phyloP scores from a whole-genome alignment of 1,140 invertebrate species.

The Physella acuta region DNA sequence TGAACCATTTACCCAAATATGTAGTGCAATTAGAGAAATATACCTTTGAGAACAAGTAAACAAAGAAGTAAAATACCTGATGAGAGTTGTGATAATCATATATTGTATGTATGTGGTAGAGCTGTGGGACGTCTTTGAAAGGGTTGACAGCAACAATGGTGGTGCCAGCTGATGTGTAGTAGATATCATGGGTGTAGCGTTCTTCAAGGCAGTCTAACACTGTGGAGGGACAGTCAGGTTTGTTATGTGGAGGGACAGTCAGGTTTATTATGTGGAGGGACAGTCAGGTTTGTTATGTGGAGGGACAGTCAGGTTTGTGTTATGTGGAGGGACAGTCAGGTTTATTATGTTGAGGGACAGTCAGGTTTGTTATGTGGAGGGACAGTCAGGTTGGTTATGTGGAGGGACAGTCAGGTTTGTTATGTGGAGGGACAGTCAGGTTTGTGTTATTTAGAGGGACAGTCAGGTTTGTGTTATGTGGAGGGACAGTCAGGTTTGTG shows the following conservation, averaged over 20 bases:
- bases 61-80: conserved; percentile 20
- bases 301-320: too few species aligned
- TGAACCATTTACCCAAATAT: neutral
- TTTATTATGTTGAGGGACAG: too few species aligned
- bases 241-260: too few species aligned
- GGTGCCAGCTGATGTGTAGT: conserved; percentile 47
- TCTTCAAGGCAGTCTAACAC: conserved; percentile 40
- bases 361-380: too few species aligned
- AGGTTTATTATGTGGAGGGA: too few species aligned
- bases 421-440: neutral
- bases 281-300: too few species aligned
- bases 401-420: too few species aligned
- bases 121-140: conserved; percentile 36
- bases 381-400: too few species aligned
- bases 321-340: too few species aligned
- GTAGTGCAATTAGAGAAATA: neutral
- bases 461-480: neutral
- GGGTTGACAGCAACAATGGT: conserved; percentile 51
- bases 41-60: neutral
- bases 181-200: conserved; percentile 36
- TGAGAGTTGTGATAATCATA: conserved; percentile 31
- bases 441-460: neutral
- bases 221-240: too few species aligned
- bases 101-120: conserved; percentile 38
- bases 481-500: neutral